Base-by-base conservation (phyloP, 2,888 invertebrate genomes). In the Latrodectus elegans region DNA sequence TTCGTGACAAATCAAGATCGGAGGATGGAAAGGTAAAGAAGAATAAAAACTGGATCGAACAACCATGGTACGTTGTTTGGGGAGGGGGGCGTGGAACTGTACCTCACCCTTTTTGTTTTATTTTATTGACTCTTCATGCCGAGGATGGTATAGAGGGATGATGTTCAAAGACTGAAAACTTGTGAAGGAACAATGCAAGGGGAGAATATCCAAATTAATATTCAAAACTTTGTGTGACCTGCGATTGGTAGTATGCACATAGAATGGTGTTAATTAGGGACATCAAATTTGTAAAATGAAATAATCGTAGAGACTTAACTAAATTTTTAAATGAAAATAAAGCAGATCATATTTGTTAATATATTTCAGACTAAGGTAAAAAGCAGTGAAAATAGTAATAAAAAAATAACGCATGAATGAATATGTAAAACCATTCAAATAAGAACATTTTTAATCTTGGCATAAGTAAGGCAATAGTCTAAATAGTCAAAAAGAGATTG, bases 1-100 rank as follows among this genome's bases (percentile, higher is more conserved):
- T 76, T 86, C 86, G 86, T 86, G 86, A 86, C 86, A 86, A 86
- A 86, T 86, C 86, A 77, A 81, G 76, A 84, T n/a, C 77, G 55
- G 55, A 15, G 55, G 55, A 15, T 55, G 55, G 55, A 15, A 22
- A 22, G 22, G 22, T 22, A 22, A 22, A 15, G 55, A 55, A 55
- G 15, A 55, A 3, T 55, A 15, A 15, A 15, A 55, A 55, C 55
- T 55, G 55, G 55, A 14, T 55, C 55, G 12, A 22, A 22, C 22
- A 22, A 22, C 22, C 22, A 22, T 22, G 22, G 22, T 22, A 22
- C 22, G 22, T 1, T 22, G 22, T 22, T 22, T 22, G 22, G 22
- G 22, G 22, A 22, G 22, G 55, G 55, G 15, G 15, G 55, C 12
- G 15, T 55, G 55, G 55, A 55, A 14, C 15, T 55, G 15, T 55